These are phyloP conservation scores for Drosophila melanica DNA, from an alignment of 1,140 invertebrate genomes.

Conservation along the genomic window DNA sequence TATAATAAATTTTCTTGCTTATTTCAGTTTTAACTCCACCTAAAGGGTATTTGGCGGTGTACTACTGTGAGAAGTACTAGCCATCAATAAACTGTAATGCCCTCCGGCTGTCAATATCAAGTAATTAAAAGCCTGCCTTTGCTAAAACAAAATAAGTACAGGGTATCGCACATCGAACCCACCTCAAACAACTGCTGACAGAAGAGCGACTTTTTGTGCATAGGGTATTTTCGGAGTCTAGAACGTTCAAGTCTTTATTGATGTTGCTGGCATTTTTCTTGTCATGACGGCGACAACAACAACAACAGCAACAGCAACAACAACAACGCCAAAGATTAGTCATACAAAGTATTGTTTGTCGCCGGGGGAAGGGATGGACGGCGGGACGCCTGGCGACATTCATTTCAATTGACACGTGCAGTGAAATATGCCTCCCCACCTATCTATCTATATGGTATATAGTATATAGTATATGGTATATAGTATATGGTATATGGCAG, in stretches of 20 bases:
- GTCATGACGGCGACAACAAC: slow-evolving; percentile 58
- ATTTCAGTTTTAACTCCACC: too few relatives aligned
- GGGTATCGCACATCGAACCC: too few relatives aligned
- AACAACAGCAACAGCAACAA: slow-evolving; percentile 58
- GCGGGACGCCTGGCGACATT: slow-evolving; percentile 76
- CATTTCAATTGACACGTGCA: slow-evolving; percentile 74
- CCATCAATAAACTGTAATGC: too few relatives aligned
- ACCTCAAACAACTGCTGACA: too few relatives aligned
- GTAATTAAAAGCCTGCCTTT: background rate
- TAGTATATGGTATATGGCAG: background rate
- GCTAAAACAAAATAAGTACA: background rate
- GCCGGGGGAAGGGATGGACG: slow-evolving; percentile 23
- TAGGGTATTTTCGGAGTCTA: slow-evolving; percentile 31
- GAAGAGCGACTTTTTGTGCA: background rate
- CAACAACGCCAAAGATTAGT: slow-evolving; percentile 74
- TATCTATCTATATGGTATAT: slow-evolving; percentile 2
- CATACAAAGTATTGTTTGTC: slow-evolving; percentile 64
- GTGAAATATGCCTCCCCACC: slow-evolving; percentile 33
- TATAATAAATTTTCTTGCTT: too few relatives aligned
- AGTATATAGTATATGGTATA: too few relatives aligned
- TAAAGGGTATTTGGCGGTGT: background rate
- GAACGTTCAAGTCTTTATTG: slow-evolving; percentile 19
- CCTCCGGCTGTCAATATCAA: background rate
- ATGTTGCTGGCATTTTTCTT: slow-evolving; percentile 57
- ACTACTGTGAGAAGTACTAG: background rate